Evolutionary conservation across 2,797 vertebrate genomes (phyloP).

Genomic region (Antrozous pallidus): DNA sequence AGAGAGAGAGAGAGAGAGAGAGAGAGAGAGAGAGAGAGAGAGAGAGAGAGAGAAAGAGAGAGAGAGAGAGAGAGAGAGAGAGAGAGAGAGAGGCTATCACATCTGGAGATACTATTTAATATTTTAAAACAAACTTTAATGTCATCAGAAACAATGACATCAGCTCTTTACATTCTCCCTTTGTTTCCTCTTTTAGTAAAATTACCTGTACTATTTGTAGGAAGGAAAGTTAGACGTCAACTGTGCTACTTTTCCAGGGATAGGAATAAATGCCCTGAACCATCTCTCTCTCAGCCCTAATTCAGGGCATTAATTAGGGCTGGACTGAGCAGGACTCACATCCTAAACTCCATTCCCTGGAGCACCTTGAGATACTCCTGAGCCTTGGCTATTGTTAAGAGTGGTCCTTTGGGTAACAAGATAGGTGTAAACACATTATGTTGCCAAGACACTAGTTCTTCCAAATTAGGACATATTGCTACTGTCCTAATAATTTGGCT

Average conservation of each 20-base stretch:
- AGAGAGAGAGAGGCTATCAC: background rate
- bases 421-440: background rate
- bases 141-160: background rate
- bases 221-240: slow-evolving; percentile 35
- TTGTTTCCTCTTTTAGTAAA: slow-evolving; percentile 39
- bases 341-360: background rate
- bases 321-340: background rate
- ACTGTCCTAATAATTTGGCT: background rate
- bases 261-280: background rate
- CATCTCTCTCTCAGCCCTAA: background rate
- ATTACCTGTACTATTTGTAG: slow-evolving; percentile 41
- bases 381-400: background rate
- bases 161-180: background rate
- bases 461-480: background rate
- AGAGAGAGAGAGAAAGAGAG: too few species aligned
- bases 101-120: background rate
- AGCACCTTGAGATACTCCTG: background rate
- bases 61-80: too few species aligned
- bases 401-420: background rate
- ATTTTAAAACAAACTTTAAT: slow-evolving; percentile 36
- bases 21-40: too few species aligned
- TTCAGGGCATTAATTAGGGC: background rate
- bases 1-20: too few species aligned
- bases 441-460: background rate
- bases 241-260: background rate